A percentile compares a stretch with the other conserved stretches of the same genome.
These are phyloP conservation scores for Poeciliopsis prolifica DNA, from an alignment of 2,113 vertebrate species.

Conservation along the genomic window DNA sequence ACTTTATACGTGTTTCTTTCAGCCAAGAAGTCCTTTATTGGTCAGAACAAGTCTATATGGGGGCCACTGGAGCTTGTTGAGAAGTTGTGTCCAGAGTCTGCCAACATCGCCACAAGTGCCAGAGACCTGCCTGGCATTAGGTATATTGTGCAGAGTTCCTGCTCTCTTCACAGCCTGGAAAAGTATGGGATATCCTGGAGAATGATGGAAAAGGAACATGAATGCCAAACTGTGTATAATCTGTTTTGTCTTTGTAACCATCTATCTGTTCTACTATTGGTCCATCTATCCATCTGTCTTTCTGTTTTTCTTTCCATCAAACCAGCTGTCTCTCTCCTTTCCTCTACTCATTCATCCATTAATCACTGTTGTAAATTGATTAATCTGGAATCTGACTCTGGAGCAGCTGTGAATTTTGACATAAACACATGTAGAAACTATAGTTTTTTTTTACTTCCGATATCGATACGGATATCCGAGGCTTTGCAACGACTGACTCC, in stretches of 20 bases:
- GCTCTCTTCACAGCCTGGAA: neutral
- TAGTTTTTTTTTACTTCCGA: no score
- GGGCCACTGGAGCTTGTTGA: conserved; percentile 96
- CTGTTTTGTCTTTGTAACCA: no score
- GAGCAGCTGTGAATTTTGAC: neutral
- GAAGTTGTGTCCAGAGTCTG: conserved; percentile 94
- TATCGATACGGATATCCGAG: no score
- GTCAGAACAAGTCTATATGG: conserved; percentile 96
- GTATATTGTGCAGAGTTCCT: conserved; percentile 75
- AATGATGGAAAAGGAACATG: neutral
- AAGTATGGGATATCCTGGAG: neutral
- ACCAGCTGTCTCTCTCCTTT: no score
- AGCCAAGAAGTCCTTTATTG: conserved; percentile 97
- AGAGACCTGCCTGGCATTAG: conserved; percentile 94
- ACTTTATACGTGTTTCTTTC: neutral
- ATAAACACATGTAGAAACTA: neutral
- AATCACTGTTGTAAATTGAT: no score
- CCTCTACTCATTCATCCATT: no score
- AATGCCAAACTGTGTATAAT: no score
- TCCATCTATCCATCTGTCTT: no score
- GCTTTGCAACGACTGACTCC: no score
- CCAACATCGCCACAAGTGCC: conserved; percentile 92
- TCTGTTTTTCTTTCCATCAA: no score
- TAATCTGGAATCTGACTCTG: no score
- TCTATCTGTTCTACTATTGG: no score